phyloP scores from a whole-genome alignment of 1,140 invertebrate species.

The Bombus picipes region DNA sequence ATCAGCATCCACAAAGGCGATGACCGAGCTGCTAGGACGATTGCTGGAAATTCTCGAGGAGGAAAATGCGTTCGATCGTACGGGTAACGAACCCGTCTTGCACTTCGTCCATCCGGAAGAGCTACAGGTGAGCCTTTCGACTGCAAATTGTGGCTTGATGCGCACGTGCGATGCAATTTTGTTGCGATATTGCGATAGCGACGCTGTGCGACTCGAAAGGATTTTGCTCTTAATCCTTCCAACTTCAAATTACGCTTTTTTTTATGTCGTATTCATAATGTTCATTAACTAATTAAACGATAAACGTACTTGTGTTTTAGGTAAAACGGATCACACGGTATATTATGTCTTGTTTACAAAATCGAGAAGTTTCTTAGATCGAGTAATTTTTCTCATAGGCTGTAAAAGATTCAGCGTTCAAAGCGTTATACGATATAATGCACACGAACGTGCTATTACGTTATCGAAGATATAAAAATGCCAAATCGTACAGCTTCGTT shows the following conservation, averaged over 20 bases:
- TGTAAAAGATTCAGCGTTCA: not conserved
- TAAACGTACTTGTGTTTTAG: no score
- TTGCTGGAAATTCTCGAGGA: conserved; percentile 74
- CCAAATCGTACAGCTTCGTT: not conserved
- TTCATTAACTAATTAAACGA: no score
- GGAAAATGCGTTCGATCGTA: conserved; percentile 71
- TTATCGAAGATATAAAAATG: not conserved
- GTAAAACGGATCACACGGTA: no score
- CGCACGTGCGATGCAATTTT: not conserved
- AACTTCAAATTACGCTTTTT: no score
- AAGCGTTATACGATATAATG: not conserved
- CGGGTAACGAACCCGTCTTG: conserved; percentile 71
- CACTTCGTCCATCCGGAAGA: conserved; percentile 78
- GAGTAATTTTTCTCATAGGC: not conserved
- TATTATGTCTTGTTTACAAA: no score
- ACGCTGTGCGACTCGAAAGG: not conserved
- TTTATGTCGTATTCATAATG: no score
- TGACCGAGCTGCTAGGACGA: conserved; percentile 60
- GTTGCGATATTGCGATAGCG: not conserved
- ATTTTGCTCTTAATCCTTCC: no score
- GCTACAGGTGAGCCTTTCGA: conserved; percentile 72
- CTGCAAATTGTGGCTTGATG: not conserved
- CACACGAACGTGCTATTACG: no score
- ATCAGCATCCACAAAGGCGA: not conserved
- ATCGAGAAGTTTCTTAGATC: no score